Percentiles rank a stretch among this genome's conserved stretches.
These are phyloP conservation scores for Drosophila equinoxialis DNA, from an alignment of 1,140 invertebrate species.

Conservation along the genomic window DNA sequence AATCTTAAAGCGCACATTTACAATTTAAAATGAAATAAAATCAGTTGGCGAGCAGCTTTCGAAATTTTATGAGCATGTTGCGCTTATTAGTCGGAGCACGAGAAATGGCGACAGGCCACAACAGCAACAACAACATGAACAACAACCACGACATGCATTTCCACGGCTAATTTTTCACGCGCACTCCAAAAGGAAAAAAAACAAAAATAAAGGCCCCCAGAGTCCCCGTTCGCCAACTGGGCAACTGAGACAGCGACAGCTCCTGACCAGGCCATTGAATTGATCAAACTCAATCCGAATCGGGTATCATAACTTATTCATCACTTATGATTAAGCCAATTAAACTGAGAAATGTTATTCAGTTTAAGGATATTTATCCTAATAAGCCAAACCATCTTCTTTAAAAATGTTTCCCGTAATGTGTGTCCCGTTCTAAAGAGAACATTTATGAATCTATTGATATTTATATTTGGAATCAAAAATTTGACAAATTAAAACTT, in stretches of 20 bases:
- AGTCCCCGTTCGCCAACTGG: slow-evolving; percentile 34
- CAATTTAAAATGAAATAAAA: slow-evolving; percentile 80
- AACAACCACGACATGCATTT: slow-evolving; percentile 70
- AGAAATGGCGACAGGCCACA: slow-evolving; percentile 78
- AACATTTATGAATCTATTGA: too few species aligned
- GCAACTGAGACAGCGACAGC: slow-evolving; percentile 68
- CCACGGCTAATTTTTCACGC: slow-evolving; percentile 79
- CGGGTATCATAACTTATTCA: slow-evolving; percentile 22
- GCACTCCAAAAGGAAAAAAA: slow-evolving; percentile 28
- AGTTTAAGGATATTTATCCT: too few species aligned
- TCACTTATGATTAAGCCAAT: background rate
- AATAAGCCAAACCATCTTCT: too few species aligned
- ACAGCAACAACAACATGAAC: slow-evolving; percentile 38
- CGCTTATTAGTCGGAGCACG: slow-evolving; percentile 70
- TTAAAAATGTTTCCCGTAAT: too few species aligned
- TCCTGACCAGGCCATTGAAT: slow-evolving; percentile 64
- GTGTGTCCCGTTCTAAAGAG: too few species aligned
- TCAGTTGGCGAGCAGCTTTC: slow-evolving; percentile 67
- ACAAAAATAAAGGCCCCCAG: background rate
- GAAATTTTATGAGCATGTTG: slow-evolving; percentile 81
- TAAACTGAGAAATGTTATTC: too few species aligned
- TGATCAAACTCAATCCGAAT: background rate
- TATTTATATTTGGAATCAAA: too few species aligned
- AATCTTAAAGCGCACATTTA: slow-evolving; percentile 67
- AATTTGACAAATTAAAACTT: too few species aligned